phyloP scores from a whole-genome alignment of 2,888 invertebrate genomes.

The Leptothorax acervorum region DNA sequence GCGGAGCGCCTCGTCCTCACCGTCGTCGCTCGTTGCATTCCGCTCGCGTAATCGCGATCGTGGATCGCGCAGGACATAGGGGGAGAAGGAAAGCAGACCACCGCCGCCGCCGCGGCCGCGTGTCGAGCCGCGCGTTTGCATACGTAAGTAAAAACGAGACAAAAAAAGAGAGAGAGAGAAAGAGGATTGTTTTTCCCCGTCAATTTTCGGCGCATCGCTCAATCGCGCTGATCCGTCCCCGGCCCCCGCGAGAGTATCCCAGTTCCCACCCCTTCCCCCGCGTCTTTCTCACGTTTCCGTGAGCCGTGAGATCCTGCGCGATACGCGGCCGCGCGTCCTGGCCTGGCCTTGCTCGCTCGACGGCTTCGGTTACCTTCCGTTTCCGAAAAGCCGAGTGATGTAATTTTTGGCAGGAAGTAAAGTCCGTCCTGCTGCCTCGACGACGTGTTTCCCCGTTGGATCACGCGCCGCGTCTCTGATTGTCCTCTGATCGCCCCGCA shows the following conservation, averaged over 20 bases:
- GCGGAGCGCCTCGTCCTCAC: neutral
- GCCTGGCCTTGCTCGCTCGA: conserved; percentile 46
- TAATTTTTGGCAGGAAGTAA: conserved; percentile 37
- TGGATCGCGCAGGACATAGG: conserved; percentile 3
- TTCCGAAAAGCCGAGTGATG: conserved; percentile 11
- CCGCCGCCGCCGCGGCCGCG: neutral
- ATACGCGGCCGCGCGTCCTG: conserved; percentile 25
- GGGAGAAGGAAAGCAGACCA: conserved; percentile 41
- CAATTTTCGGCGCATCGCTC: neutral
- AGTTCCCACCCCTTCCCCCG: neutral
- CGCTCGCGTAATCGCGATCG: conserved; percentile 8
- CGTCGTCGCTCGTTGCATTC: conserved; percentile 37
- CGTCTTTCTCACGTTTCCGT: conserved; percentile 18
- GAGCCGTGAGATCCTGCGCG: conserved; percentile 41
- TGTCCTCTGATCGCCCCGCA: neutral
- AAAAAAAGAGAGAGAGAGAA: neutral
- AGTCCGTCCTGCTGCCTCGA: neutral
- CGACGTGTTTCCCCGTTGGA: neutral
- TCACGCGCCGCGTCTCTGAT: neutral
- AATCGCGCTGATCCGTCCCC: neutral
- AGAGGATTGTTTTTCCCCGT: neutral
- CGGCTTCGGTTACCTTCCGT: conserved; percentile 14
- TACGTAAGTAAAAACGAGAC: conserved; percentile 26
- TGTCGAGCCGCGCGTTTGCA: conserved; percentile 27
- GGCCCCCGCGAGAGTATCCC: neutral